These are phyloP conservation scores for Lycodopsis pacificus DNA, from an alignment of 2,797 vertebrate genomes.

Conservation along the genomic window DNA sequence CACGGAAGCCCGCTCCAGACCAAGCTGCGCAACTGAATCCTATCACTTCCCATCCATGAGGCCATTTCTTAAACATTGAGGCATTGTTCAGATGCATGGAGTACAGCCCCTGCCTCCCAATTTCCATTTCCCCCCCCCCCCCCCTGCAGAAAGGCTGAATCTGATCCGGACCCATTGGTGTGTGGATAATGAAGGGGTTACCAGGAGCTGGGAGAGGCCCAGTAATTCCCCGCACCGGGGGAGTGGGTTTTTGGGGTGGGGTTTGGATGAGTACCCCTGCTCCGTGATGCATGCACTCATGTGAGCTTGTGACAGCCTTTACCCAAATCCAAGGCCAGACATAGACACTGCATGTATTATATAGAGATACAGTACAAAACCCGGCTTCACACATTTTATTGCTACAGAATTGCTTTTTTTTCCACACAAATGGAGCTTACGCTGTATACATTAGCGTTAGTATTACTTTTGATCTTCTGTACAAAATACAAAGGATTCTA, in stretches of 20 bases:
- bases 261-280: conserved; percentile 88
- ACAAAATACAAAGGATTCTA: not conserved
- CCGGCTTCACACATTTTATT: conserved; percentile 50
- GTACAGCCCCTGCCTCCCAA: conserved; percentile 80
- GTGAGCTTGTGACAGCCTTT: conserved; percentile 85
- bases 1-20: conserved; percentile 42
- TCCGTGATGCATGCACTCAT: conserved; percentile 87
- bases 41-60: conserved; percentile 69
- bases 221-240: conserved; percentile 88
- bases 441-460: conserved; percentile 39
- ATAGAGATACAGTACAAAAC: conserved; percentile 68
- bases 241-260: conserved; percentile 87
- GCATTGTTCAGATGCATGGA: conserved; percentile 86
- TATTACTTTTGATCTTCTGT: conserved; percentile 31
- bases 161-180: conserved; percentile 89
- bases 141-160: conserved; percentile 80
- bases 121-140: conserved; percentile 75
- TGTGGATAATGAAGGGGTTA: conserved; percentile 91
- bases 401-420: conserved; percentile 33
- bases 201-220: conserved; percentile 88
- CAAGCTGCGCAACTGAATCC: conserved; percentile 58
- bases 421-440: conserved; percentile 35
- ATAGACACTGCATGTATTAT: conserved; percentile 79
- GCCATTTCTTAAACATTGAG: conserved; percentile 82
- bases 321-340: conserved; percentile 84